phyloP scores from a whole-genome alignment of 2,113 vertebrate genomes.

The Bungarus multicinctus region DNA sequence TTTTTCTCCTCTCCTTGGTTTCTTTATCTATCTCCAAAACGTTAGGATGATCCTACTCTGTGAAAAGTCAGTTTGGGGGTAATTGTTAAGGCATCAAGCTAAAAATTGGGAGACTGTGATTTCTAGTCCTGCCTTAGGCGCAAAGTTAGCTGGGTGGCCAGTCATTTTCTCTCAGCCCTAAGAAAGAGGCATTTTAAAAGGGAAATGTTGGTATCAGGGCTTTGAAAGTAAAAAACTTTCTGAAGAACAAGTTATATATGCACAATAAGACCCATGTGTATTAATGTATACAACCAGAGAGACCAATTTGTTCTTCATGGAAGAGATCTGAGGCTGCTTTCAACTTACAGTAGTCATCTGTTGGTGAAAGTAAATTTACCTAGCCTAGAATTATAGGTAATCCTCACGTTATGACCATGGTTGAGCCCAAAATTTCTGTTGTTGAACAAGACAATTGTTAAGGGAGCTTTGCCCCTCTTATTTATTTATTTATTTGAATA shows the following conservation, averaged over 20 bases:
- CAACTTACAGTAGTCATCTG: neutral
- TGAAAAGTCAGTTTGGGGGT: neutral
- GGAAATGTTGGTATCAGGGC: neutral
- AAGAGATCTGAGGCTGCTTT: neutral
- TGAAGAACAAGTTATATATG: neutral
- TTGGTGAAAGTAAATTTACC: neutral
- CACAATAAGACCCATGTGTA: neutral
- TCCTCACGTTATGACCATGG: neutral
- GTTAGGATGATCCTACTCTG: neutral
- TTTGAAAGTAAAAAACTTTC: neutral
- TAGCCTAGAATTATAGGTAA: neutral
- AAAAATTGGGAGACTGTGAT: neutral
- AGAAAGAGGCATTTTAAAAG: neutral
- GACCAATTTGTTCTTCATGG: neutral
- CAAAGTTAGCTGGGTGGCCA: neutral
- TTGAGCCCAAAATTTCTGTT: neutral
- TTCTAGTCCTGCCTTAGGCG: neutral
- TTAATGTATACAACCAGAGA: neutral
- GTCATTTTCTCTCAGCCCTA: neutral
- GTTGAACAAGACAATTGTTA: neutral
- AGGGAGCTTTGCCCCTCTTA: neutral
- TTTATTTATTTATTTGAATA: too few species aligned
- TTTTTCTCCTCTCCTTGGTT: neutral
- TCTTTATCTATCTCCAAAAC: neutral
- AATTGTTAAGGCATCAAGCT: neutral